Conservation (phyloP, 2,113 vertebrate species). For the Eulacestoma nigropectus region DNA sequence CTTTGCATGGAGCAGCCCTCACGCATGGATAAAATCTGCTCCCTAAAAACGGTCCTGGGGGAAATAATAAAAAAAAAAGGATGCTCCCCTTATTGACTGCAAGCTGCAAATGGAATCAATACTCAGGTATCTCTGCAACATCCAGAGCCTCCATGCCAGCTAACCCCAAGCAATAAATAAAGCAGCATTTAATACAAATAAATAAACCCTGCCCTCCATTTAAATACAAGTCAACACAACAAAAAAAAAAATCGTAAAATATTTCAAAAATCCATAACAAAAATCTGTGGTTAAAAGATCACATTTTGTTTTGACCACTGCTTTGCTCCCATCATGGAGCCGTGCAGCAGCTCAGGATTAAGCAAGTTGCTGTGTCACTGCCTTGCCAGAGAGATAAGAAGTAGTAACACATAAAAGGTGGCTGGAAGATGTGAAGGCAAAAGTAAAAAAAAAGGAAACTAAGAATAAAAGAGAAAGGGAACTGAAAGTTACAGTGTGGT, state of each 20-base stretch:
- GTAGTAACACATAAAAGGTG: neutral
- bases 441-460: neutral
- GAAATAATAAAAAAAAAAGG: neutral
- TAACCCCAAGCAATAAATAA: neutral
- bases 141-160: neutral
- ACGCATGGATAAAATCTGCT: neutral
- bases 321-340: neutral
- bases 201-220: neutral
- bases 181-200: too few species aligned
- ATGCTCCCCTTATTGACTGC: neutral
- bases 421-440: neutral
- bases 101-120: neutral
- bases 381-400: neutral
- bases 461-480: neutral
- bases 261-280: neutral
- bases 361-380: neutral
- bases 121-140: neutral
- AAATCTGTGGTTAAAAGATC: neutral
- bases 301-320: neutral
- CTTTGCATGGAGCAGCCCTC: neutral
- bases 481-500: neutral
- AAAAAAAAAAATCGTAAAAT: neutral
- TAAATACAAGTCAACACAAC: neutral
- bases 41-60: neutral
- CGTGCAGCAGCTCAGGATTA: neutral